phyloP scores from a whole-genome alignment of 2,797 vertebrate genomes.

The Scolopax bukidnonensis region DNA sequence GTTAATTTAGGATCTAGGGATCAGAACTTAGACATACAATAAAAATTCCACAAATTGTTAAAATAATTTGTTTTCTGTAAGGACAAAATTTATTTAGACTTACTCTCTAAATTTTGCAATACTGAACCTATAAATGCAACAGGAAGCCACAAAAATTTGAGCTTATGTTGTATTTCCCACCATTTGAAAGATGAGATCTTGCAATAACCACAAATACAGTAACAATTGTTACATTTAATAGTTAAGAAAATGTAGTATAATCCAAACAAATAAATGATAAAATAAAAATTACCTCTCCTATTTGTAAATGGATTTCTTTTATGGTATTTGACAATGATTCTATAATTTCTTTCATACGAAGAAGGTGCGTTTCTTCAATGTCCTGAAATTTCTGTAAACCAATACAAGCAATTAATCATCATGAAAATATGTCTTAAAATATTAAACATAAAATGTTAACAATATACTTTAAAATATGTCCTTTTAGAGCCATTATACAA shows the following conservation, averaged over 20 bases:
- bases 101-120: background rate
- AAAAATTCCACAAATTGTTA: background rate
- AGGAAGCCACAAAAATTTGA: background rate
- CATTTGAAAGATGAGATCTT: background rate
- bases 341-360: conserved; percentile 96
- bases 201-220: background rate
- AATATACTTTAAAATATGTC: background rate
- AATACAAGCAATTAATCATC: conserved; percentile 47
- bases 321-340: conserved; percentile 89
- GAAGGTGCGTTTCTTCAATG: conserved; percentile 93
- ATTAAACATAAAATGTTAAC: background rate
- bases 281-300: conserved; percentile 89
- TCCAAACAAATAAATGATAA: background rate
- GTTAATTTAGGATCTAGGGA: background rate
- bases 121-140: background rate
- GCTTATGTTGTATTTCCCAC: background rate
- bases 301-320: conserved; percentile 92
- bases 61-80: background rate
- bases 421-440: background rate
- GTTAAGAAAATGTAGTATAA: background rate
- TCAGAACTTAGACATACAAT: background rate
- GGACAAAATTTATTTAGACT: background rate
- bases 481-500: background rate
- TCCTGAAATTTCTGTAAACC: conserved; percentile 93
- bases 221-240: background rate